Conservation (phyloP, 2,113 vertebrate genomes). For the Larimichthys polyactis region DNA sequence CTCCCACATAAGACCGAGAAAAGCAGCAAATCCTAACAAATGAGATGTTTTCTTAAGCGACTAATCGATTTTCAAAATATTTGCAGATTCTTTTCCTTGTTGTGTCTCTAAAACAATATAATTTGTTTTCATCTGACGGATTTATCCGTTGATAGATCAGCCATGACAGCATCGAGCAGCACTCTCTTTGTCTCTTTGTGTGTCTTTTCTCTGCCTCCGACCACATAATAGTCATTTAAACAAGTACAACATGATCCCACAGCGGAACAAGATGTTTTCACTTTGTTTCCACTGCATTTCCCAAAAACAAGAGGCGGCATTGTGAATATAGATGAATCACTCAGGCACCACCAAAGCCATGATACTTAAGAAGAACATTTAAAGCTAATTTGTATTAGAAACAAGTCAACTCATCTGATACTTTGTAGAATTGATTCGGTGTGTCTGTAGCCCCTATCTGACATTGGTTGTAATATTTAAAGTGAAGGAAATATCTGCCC, state of each 20-base stretch:
- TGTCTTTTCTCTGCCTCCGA: constrained; percentile 21
- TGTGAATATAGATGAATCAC: constrained; percentile 18
- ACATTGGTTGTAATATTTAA: constrained; percentile 42
- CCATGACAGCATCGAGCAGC: constrained; percentile 19
- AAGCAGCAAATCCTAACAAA: not conserved
- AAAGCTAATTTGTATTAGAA: not conserved
- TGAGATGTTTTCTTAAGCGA: not conserved
- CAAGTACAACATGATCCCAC: constrained; percentile 26
- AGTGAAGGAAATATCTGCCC: constrained; percentile 42
- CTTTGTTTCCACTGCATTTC: constrained; percentile 9
- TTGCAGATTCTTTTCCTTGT: not conserved
- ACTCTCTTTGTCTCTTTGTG: constrained; percentile 20
- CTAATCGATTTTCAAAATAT: constrained; percentile 1
- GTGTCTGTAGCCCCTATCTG: not conserved
- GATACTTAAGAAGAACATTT: not conserved
- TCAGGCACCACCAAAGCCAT: not conserved
- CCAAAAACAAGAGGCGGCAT: constrained; percentile 15
- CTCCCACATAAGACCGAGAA: not conserved
- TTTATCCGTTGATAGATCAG: constrained; percentile 11
- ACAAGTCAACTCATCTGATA: not conserved
- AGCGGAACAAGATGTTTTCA: constrained; percentile 19
- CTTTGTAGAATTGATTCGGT: constrained; percentile 5
- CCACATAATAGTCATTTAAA: constrained; percentile 38
- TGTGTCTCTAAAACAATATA: not conserved
- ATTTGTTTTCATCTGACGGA: constrained; percentile 21